Evolutionary conservation across 2,113 vertebrate genomes (phyloP), one percentile per base, ranked within the genome.

Genomic region (Neotoma lepida): DNA sequence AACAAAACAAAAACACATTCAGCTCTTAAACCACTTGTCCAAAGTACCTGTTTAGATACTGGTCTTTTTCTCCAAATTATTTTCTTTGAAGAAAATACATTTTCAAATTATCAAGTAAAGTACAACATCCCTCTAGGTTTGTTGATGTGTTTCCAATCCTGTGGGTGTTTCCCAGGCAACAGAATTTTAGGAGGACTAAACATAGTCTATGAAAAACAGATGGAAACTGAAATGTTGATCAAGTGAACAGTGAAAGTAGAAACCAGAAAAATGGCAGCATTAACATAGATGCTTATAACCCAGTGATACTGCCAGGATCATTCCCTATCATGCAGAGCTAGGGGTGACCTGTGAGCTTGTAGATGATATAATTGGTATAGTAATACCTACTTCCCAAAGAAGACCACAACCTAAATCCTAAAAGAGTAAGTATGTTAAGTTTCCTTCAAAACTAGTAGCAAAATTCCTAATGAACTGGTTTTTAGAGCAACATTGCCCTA

Each of bases 91-190:
- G 44, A 13, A 97, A 95, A 63, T 41, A 96, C 13, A 88, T 54
- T 71, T 70, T 93, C n/a, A 76, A 30, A 96, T 80, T 90, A 46
- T 41, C 81, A 92, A 97, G 95, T 92, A 35, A 74, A 92, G 61
- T 71, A 39, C 63, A 51, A 58, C 30, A 93, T 68, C 56, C 88
- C 74, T 90, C 22, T 85, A 95, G 64, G 70, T 97, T 97, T 96
- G 95, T 54, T 92, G 86, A 89, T 17, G 17, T 82, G 33, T 93
- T 97, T 97, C 58, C 92, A 24, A 17, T 81, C 89, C 35, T 96
- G 92, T 96, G 90, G 95, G 96, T 92, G 94, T 97, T 91, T 96
- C 97, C 96, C 78, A 96, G 96, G 95, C 94, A 97, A 96, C 96
- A 97, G 88, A 94, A 97, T 91, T 97, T 94, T 95, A 96, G 94